Evolutionary conservation across 1,140 invertebrate species (phyloP).

Genomic region (Caligus rogercresseyi): DNA sequence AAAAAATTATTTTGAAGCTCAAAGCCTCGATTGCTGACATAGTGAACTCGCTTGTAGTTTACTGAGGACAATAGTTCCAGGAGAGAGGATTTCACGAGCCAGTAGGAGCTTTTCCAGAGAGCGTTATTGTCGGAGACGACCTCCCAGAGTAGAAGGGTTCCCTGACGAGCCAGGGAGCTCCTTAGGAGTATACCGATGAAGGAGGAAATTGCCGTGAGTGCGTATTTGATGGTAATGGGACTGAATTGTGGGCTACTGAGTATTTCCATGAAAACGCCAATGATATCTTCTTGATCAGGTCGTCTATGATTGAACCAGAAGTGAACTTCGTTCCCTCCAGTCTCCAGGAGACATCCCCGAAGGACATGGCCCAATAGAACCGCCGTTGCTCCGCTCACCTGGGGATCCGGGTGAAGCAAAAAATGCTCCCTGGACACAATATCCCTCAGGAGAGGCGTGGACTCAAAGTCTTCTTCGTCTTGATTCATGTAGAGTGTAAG

Average conservation of each 20-base stretch:
- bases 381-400: constrained; percentile 52
- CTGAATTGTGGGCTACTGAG: background rate
- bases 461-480: constrained; percentile 21
- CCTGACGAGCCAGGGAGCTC: constrained; percentile 26
- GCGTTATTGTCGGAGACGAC: constrained; percentile 43
- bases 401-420: constrained; percentile 54
- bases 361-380: constrained; percentile 47
- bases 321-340: constrained; percentile 33
- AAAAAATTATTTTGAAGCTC: constrained; percentile 3
- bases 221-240: background rate
- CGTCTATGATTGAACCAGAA: constrained; percentile 22
- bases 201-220: background rate
- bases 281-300: constrained; percentile 25
- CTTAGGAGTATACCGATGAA: background rate
- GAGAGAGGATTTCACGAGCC: constrained; percentile 52
- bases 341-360: constrained; percentile 38
- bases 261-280: constrained; percentile 35
- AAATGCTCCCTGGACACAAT: constrained; percentile 39
- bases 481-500: constrained; percentile 32
- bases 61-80: constrained; percentile 31
- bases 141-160: constrained; percentile 32
- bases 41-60: constrained; percentile 30
- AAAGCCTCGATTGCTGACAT: constrained; percentile 27
- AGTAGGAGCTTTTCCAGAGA: constrained; percentile 56
- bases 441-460: constrained; percentile 40